Evolutionary conservation across 2,797 vertebrate species (phyloP).

Genomic region (Chloroceryle inda): DNA sequence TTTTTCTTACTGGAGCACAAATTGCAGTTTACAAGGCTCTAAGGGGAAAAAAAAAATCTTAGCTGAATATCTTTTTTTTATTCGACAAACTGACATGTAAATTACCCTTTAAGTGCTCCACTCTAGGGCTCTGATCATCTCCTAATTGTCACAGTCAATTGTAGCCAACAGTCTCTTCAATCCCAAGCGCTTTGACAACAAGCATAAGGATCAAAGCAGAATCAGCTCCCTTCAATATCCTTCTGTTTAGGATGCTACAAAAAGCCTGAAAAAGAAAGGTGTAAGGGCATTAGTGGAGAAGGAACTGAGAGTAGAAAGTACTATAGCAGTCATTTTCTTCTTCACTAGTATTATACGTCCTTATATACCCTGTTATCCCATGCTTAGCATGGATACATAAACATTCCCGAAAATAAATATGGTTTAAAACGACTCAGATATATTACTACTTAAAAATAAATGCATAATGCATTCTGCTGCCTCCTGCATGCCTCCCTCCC

Average conservation of each 20-base stretch:
- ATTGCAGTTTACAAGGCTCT: constrained; percentile 99
- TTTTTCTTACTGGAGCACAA: constrained; percentile 94
- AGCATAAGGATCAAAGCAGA: constrained; percentile 93
- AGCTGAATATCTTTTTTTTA: constrained; percentile 94
- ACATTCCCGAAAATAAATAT: constrained; percentile 72
- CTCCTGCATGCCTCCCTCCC: background rate
- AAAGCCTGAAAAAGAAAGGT: constrained; percentile 84
- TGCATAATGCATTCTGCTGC: constrained; percentile 4
- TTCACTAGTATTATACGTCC: constrained; percentile 72
- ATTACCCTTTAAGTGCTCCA: constrained; percentile 98
- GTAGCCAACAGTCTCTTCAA: constrained; percentile 99
- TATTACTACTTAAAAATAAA: constrained; percentile 66
- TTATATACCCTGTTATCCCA: constrained; percentile 70
- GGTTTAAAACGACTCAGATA: constrained; percentile 47
- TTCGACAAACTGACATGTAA: constrained; percentile 98
- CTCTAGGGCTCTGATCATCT: constrained; percentile 94
- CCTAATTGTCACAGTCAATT: constrained; percentile 99
- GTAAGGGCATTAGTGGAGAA: constrained; percentile 82
- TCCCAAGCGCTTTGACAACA: constrained; percentile 96
- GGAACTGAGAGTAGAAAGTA: constrained; percentile 78
- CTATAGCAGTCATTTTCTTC: constrained; percentile 81
- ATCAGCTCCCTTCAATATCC: constrained; percentile 90
- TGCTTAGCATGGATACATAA: constrained; percentile 73
- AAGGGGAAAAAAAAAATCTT: constrained; percentile 85
- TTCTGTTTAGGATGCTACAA: constrained; percentile 87